These are phyloP conservation scores for Chelonia mydas DNA, from an alignment of 2,797 vertebrate genomes.

Conservation along the genomic window DNA sequence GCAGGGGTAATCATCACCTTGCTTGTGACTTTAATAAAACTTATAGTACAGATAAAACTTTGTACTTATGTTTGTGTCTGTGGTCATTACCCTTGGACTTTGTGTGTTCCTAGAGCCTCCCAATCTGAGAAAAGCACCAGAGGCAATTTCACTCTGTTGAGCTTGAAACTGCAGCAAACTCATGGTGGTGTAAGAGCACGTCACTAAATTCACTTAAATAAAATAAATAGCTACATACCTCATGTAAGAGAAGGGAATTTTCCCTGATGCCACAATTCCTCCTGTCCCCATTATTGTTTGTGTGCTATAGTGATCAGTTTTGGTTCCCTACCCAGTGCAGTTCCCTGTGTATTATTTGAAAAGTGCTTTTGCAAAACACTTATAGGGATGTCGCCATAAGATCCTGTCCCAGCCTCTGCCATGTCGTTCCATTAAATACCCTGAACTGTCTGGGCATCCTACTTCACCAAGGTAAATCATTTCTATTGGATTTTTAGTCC, in stretches of 20 bases:
- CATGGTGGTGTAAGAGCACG: not conserved
- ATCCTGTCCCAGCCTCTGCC: not conserved
- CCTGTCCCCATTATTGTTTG: not conserved
- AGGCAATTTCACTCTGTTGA: not conserved
- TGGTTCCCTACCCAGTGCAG: not conserved
- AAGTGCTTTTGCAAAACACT: not conserved
- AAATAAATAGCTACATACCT: not conserved
- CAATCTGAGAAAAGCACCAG: not conserved
- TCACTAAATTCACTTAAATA: not conserved
- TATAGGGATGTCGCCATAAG: not conserved
- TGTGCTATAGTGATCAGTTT: not conserved
- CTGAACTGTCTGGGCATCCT: not conserved
- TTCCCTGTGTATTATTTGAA: not conserved
- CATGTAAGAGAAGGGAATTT: constrained; percentile 4
- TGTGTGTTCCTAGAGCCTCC: not conserved
- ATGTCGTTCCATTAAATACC: not conserved
- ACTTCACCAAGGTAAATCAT: not conserved
- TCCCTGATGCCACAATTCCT: not conserved
- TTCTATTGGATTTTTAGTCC: constrained; percentile 77
- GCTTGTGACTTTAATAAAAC: not conserved
- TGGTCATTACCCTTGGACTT: not conserved
- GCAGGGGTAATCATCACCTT: not conserved
- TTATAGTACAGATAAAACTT: not conserved
- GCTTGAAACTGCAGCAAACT: no score
- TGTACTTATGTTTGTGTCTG: not conserved